Percentiles rank a stretch among this genome's conserved stretches.
Conservation (phyloP, 1,140 invertebrate genomes). For the Drosophila repletoides region DNA sequence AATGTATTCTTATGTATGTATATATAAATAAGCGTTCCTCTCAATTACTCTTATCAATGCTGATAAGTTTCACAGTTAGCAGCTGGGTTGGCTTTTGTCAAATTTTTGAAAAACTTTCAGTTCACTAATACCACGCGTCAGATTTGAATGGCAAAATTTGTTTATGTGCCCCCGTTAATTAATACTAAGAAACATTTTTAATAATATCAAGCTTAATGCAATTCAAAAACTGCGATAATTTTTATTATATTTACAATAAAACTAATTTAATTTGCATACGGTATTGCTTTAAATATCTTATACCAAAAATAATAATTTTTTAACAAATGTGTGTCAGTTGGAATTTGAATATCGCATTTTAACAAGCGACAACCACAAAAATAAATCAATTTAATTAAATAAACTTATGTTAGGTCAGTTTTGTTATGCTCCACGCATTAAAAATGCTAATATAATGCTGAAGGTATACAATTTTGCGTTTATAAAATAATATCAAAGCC, state of each 20-base stretch:
- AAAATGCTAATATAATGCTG: background rate
- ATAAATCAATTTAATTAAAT: slow-evolving; percentile 16
- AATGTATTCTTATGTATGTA: background rate
- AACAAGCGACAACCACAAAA: background rate
- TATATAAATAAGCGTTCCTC: slow-evolving; percentile 1
- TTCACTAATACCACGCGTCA: slow-evolving; percentile 2
- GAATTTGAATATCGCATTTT: slow-evolving; percentile 52
- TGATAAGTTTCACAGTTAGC: slow-evolving; percentile 15
- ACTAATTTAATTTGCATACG: slow-evolving; percentile 14
- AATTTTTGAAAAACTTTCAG: slow-evolving; percentile 19
- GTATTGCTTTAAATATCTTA: background rate
- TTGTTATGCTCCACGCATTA: slow-evolving; percentile 2
- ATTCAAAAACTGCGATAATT: background rate
- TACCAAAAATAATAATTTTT: background rate
- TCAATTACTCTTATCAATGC: slow-evolving; percentile 19
- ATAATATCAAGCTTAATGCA: background rate
- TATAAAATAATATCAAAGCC: too few species aligned
- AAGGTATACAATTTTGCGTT: background rate
- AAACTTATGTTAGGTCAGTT: slow-evolving; percentile 23
- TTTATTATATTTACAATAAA: background rate
- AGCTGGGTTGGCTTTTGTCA: background rate
- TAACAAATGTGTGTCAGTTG: slow-evolving; percentile 42
- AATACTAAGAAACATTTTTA: background rate
- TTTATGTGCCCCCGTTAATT: slow-evolving; percentile 17
- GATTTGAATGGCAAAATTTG: slow-evolving; percentile 1